Conservation (phyloP, 2,113 vertebrate genomes). For the Indicator indicator region DNA sequence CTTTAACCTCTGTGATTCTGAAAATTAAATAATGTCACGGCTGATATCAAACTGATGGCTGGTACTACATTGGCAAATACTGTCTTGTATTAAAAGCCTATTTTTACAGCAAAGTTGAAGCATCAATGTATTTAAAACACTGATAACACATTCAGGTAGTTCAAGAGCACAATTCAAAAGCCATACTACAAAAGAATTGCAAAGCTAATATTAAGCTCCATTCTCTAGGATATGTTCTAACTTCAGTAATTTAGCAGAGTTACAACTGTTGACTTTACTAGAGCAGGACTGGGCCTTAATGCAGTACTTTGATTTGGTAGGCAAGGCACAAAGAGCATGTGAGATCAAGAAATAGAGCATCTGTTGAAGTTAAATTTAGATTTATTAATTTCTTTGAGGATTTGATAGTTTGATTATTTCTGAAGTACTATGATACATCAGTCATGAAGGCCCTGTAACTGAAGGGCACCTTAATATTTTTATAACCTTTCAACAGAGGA, state of each 20-base stretch:
- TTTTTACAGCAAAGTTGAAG: constrained; percentile 36
- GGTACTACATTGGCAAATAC: constrained; percentile 31
- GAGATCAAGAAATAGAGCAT: neutral
- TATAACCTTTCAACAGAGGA: neutral
- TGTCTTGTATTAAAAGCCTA: constrained; percentile 13
- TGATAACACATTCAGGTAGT: neutral
- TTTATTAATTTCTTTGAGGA: neutral
- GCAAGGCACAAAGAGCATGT: neutral
- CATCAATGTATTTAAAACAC: neutral
- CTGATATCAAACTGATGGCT: constrained; percentile 63
- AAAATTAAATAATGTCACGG: constrained; percentile 63
- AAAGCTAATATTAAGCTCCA: neutral
- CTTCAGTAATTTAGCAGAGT: neutral
- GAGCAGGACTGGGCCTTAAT: neutral
- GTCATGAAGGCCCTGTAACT: neutral
- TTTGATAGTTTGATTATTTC: neutral
- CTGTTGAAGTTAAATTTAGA: neutral
- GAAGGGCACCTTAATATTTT: neutral
- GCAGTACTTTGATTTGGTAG: neutral
- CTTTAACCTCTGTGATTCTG: constrained; percentile 59
- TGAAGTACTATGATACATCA: neutral
- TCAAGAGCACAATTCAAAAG: neutral
- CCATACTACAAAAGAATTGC: neutral
- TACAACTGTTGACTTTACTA: neutral
- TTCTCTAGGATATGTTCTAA: neutral